These are phyloP conservation scores for Coptotermes formosanus DNA, from an alignment of 1,140 invertebrate genomes.

Conservation along the genomic window DNA sequence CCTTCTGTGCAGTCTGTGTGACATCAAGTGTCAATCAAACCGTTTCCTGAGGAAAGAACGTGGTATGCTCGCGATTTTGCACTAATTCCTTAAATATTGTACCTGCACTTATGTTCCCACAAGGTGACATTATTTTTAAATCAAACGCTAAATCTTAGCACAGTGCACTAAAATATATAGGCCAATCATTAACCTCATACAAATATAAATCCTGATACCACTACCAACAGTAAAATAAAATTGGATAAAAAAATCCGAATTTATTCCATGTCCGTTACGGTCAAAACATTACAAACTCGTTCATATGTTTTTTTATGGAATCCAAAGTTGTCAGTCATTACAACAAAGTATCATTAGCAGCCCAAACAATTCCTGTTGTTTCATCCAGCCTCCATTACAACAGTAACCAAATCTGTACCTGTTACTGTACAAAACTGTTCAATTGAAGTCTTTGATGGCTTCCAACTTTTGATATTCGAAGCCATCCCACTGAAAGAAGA, in stretches of 20 bases:
- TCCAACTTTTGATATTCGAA: neutral
- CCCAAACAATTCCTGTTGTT: neutral
- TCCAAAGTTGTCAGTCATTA: neutral
- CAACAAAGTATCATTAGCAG: no score
- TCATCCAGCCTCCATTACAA: neutral
- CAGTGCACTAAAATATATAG: neutral
- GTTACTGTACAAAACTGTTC: constrained; percentile 3
- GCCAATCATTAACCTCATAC: neutral
- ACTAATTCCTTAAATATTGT: no score
- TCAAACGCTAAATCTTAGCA: no score
- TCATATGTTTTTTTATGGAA: neutral
- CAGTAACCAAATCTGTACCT: neutral
- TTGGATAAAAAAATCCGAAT: neutral
- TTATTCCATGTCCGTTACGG: neutral
- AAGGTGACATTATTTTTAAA: no score
- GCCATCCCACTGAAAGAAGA: neutral
- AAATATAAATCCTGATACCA: neutral
- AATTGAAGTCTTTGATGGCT: neutral
- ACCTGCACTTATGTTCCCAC: no score
- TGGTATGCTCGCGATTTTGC: no score
- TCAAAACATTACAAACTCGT: neutral
- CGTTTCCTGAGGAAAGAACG: no score
- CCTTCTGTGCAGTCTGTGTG: no score
- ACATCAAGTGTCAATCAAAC: no score
- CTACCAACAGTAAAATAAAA: neutral